Conservation (phyloP, 2,888 invertebrate genomes). For the Gari tellinella region DNA sequence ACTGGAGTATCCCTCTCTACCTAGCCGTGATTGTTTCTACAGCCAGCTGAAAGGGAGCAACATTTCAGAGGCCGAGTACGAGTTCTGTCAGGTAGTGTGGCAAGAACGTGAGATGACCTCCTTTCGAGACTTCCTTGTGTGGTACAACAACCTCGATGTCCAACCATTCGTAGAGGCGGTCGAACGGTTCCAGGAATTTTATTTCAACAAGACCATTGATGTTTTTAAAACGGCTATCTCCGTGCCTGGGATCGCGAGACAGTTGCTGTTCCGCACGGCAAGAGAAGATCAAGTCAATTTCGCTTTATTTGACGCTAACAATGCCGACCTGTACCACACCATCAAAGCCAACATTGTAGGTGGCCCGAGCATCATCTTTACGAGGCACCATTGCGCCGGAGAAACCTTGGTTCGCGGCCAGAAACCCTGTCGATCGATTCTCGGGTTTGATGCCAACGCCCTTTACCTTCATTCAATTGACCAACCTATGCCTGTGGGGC, state of each 20-base stretch:
- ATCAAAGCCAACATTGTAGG: slow-evolving; percentile 31
- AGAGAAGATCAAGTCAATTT: slow-evolving; percentile 17
- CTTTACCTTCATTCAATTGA: slow-evolving; percentile 27
- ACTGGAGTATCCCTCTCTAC: slow-evolving; percentile 7
- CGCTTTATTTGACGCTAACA: slow-evolving; percentile 17
- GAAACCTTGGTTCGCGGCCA: slow-evolving; percentile 8
- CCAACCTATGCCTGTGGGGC: slow-evolving; percentile 38
- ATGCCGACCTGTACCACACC: slow-evolving; percentile 20
- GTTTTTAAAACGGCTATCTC: slow-evolving; percentile 48
- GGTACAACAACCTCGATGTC: slow-evolving; percentile 51
- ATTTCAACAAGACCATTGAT: slow-evolving; percentile 38
- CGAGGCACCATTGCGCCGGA: slow-evolving; percentile 3
- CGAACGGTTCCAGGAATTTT: slow-evolving; percentile 36
- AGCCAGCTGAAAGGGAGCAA: slow-evolving; percentile 9
- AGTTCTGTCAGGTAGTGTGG: slow-evolving; percentile 35
- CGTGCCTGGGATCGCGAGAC: slow-evolving; percentile 55
- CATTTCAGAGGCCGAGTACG: slow-evolving; percentile 13
- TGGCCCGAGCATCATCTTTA: slow-evolving; percentile 32
- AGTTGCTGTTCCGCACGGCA: slow-evolving; percentile 37
- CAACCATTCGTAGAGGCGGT: slow-evolving; percentile 47
- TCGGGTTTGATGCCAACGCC: slow-evolving; percentile 38
- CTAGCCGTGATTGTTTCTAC: not conserved
- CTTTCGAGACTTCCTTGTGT: slow-evolving; percentile 51
- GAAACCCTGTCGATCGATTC: slow-evolving; percentile 15
- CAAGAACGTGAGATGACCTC: slow-evolving; percentile 40